Base-by-base conservation (phyloP, 2,888 invertebrate species). In the Anodontia alba region DNA sequence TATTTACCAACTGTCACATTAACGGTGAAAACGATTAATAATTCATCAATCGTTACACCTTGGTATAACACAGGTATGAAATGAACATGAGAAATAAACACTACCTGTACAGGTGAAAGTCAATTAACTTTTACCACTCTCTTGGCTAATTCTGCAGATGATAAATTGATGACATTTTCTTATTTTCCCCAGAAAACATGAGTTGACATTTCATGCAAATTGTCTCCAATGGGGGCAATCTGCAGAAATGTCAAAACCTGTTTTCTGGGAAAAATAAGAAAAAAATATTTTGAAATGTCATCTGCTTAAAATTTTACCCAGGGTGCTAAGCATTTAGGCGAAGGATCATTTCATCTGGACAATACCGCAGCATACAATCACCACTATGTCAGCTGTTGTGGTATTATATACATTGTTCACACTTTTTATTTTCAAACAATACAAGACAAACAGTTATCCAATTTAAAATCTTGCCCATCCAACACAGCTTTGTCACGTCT, bases 381-480 rank as follows among this genome's bases (percentile, higher is more conserved):
- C 10, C 46, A 3, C 46, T 12, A 12, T 20, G 46, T 46, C 46
- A 46, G 15, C 8, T 46, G 46, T 46, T 20, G 33, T 31, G 7
- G 33, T 2, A 33, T 31, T 31, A 15, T 3, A 1, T 31, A 10
- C 20, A 62, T 62, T 62, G 62, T 62, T 62, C 62, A 33, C 33
- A 62, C 33, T 62, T 62, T 54, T 54, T 33, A 62, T 62, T 33
- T 33, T 17, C 33, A 31, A 62, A 62, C 62, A 62, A 62, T 17
- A 33, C 8, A 62, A 62, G 33, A 62, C 62, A 62, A 62, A 62
- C 62, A 62, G 10, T 62, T 62, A 62, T 33, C 57, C 62, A 62
- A 62, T 62, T 62, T 33, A 33, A 31, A 62, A 62, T 62, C 62
- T 62, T 62, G 62, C 33, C 33, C 33, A 57, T 62, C 33, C 5